A percentile compares a stretch with the other conserved stretches of the same genome.
phyloP scores from a whole-genome alignment of 2,888 invertebrate genomes.

The Stegana nigrithorax region DNA sequence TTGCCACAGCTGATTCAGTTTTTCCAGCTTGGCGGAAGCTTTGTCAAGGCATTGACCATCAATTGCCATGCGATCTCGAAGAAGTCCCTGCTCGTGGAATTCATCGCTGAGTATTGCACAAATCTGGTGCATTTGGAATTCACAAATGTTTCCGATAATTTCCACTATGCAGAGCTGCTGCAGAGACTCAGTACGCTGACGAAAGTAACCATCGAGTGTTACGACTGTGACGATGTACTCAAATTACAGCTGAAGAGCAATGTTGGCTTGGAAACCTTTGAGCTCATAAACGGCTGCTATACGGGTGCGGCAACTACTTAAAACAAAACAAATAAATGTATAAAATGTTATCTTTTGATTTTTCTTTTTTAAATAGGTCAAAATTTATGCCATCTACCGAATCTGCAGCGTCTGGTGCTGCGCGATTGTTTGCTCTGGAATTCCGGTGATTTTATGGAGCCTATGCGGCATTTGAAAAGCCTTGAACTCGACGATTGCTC shows the following conservation, averaged over 20 bases:
- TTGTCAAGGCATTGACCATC: conserved; percentile 29
- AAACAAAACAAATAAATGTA: background rate
- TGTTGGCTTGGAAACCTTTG: conserved; percentile 39
- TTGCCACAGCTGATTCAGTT: conserved; percentile 44
- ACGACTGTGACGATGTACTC: conserved; percentile 48
- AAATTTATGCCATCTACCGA: conserved; percentile 41
- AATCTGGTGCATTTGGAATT: conserved; percentile 42
- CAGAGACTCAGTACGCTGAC: conserved; percentile 34
- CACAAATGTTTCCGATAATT: conserved; percentile 45
- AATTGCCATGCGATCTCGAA: conserved; percentile 42
- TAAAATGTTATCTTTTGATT: background rate
- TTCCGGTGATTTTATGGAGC: conserved; percentile 47
- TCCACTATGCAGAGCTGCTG: conserved; percentile 37
- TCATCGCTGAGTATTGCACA: conserved; percentile 42
- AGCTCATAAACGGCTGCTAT: conserved; percentile 46
- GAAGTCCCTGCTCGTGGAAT: conserved; percentile 46
- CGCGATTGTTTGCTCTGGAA: conserved; percentile 50
- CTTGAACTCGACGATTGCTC: conserved; percentile 48
- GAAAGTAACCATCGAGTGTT: conserved; percentile 38
- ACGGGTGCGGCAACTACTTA: conserved; percentile 33
- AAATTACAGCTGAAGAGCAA: conserved; percentile 39
- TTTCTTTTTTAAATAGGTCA: conserved; percentile 34
- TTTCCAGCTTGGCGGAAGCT: conserved; percentile 43
- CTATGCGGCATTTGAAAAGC: conserved; percentile 30
- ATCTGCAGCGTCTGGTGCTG: conserved; percentile 37